Base-by-base conservation (phyloP, 2,797 vertebrate species). In the Mus minutoides region DNA sequence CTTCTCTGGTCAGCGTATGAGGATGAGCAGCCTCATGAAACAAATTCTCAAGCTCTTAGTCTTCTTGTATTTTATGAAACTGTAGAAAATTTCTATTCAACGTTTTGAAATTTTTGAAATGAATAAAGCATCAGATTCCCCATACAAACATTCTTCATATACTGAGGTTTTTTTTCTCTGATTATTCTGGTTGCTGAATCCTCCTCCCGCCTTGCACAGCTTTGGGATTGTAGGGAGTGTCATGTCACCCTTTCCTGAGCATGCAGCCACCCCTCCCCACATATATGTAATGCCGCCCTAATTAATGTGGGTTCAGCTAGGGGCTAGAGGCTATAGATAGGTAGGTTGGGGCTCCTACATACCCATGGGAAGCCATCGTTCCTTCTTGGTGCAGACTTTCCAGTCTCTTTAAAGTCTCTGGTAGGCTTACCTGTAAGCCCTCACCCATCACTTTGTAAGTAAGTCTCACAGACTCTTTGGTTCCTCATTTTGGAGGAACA, bases 61-160 rank as follows among this genome's bases (percentile, higher is more conserved):
- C 29, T 79, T 84, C 11, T 26, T 54, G 10, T 76, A 82, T 80
- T 94, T 92, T 54, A 49, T 94, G 56, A 86, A 95, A 69, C 54
- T 91, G 40, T 46, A 40, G 46, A 11, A 78, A 29, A 37, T 88
- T 90, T 78, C 54, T 69, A 71, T 73, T 83, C 14, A 34, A 88
- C 37, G 5, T 16, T 84, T 92, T 87, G 10, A 88, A 24, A 64
- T 82, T 26, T 85, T 91, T 93, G 79, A 87, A 16, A 89, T 4
- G 17, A 80, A 69, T 31, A 91, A 84, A 43, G 1, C 6, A 24
- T 60, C 60, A 76, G 52, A 16, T 58, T 94, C 73, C 93, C 24
- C 64, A 64, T 49, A 46, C 58, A 58, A 37, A 16, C 56, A 10
- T 73, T 96, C 91, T 58, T 37, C 34, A 73, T 90, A 75, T 5